Percentiles rank a stretch among this genome's conserved stretches.
phyloP scores from a whole-genome alignment of 1,140 invertebrate genomes.

The Fopius arisanus region DNA sequence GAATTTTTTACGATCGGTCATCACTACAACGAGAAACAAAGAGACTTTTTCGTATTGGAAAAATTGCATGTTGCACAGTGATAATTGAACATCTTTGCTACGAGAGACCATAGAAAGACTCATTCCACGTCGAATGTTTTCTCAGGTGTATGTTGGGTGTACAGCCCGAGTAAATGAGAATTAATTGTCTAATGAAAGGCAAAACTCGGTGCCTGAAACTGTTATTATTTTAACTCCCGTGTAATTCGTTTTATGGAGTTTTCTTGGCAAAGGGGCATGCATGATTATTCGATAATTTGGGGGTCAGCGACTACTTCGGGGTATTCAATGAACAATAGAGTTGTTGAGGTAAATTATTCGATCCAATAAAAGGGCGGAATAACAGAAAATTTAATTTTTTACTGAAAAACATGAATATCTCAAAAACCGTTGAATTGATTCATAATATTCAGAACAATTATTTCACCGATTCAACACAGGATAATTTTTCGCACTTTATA shows the following conservation, averaged over 20 bases:
- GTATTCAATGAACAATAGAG: neutral
- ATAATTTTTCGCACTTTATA: neutral
- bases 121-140: neutral
- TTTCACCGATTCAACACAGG: neutral
- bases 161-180: neutral
- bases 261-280: neutral
- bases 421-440: too few species aligned
- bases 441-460: too few species aligned
- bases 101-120: neutral
- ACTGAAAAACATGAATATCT: too few species aligned
- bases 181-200: slow-evolving; percentile 24
- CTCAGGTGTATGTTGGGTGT: neutral
- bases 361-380: neutral
- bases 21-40: slow-evolving; percentile 19
- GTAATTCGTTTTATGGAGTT: neutral
- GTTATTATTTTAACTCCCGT: slow-evolving; percentile 1
- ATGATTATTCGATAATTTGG: neutral
- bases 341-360: neutral
- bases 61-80: neutral
- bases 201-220: neutral
- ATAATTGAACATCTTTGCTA: neutral
- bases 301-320: neutral
- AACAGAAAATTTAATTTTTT: neutral
- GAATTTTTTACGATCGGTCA: slow-evolving; percentile 27
- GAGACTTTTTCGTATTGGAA: neutral